Percentiles rank a stretch among this genome's conserved stretches.
These are phyloP conservation scores for Tenrec ecaudatus DNA, from an alignment of 2,113 vertebrate species.

Conservation along the genomic window DNA sequence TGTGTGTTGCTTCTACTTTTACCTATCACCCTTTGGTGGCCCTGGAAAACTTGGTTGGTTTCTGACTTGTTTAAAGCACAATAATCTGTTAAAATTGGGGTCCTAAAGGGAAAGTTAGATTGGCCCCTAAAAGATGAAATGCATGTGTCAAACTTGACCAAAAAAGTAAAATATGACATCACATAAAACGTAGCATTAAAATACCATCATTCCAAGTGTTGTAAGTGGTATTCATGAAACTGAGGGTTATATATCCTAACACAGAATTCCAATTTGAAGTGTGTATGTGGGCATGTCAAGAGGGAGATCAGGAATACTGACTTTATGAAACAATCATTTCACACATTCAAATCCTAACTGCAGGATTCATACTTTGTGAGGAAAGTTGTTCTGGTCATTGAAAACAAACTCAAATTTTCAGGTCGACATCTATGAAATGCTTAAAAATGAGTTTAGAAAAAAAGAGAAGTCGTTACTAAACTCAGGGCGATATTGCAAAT, in stretches of 20 bases:
- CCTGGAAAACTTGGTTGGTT: not conserved
- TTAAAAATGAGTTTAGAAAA: slow-evolving; percentile 51
- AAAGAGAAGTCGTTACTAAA: not conserved
- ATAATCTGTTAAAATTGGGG: not conserved
- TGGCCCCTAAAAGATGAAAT: not conserved
- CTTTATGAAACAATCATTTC: slow-evolving; percentile 12
- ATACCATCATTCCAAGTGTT: slow-evolving; percentile 4
- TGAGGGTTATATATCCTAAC: not conserved
- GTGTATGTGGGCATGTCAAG: not conserved
- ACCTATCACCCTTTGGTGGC: not conserved
- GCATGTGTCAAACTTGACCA: not conserved
- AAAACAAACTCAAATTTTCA: not conserved
- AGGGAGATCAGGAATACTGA: not conserved
- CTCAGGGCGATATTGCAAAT: not conserved
- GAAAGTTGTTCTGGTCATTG: not conserved
- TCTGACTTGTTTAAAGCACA: not conserved
- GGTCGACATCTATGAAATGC: not conserved
- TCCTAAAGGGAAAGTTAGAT: not conserved
- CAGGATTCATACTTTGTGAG: not conserved
- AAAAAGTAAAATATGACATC: not conserved
- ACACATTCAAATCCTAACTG: not conserved
- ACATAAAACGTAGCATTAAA: not conserved
- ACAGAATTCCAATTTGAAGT: not conserved
- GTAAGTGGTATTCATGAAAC: slow-evolving; percentile 30
- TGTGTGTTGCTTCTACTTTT: slow-evolving; percentile 8